These are phyloP conservation scores for Drosophila ironensis DNA, from an alignment of 1,140 invertebrate genomes.

Conservation along the genomic window DNA sequence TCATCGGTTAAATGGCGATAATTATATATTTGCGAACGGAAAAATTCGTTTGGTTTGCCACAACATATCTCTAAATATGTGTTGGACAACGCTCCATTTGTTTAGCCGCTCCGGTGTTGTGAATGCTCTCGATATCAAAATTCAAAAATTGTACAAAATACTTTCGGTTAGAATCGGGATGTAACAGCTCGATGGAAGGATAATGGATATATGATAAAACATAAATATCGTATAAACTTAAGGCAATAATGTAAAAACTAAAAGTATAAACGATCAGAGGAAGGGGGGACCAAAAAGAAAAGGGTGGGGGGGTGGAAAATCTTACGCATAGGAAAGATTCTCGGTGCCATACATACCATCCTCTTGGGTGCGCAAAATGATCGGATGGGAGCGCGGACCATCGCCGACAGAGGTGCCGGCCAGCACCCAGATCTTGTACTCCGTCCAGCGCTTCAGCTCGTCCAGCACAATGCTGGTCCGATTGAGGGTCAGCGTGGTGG, in stretches of 20 bases:
- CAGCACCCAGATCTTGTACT: conserved; percentile 97
- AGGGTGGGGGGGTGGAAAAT: conserved; percentile 6
- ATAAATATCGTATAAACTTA: conserved; percentile 22
- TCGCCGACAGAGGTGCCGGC: conserved; percentile 97
- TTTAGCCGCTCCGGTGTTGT: conserved; percentile 36
- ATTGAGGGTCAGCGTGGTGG: conserved; percentile 89
- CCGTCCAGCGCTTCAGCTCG: conserved; percentile 95
- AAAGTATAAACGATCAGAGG: too few species aligned
- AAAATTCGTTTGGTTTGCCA: conserved; percentile 5
- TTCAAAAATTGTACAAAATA: conserved; percentile 81
- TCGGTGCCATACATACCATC: conserved; percentile 94
- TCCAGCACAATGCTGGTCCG: conserved; percentile 90
- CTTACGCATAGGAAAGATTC: conserved; percentile 71
- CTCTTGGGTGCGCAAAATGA: conserved; percentile 96
- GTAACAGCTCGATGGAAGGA: too few species aligned
- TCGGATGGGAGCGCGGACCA: conserved; percentile 93
- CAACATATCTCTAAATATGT: conserved; percentile 25
- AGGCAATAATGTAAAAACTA: neutral
- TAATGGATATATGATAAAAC: conserved; percentile 13
- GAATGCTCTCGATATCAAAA: conserved; percentile 76
- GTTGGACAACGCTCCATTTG: conserved; percentile 42
- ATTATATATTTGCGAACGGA: conserved; percentile 10
- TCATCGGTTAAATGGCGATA: conserved; percentile 1
- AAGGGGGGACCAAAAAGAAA: conserved; percentile 1
- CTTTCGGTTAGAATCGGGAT: conserved; percentile 61